Evolutionary conservation across 2,797 vertebrate genomes (phyloP).

Genomic region (Sternarchorhynchus goeldii): DNA sequence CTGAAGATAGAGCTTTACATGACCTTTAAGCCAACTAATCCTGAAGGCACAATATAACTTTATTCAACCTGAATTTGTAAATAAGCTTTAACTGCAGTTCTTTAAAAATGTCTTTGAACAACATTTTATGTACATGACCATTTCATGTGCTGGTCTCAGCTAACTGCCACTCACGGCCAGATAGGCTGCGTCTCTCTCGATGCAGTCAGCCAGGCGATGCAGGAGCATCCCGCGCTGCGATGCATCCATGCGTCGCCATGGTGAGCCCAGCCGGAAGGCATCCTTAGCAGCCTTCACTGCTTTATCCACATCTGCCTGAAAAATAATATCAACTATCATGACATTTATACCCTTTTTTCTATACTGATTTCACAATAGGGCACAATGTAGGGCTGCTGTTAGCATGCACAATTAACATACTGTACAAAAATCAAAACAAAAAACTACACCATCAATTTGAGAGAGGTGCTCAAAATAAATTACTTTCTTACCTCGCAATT

Average conservation of each 20-base stretch:
- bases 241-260: conserved; percentile 92
- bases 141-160: background rate
- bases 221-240: conserved; percentile 88
- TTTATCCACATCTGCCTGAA: conserved; percentile 88
- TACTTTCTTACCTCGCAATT: background rate
- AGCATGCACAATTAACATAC: too few relatives aligned
- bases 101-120: too few relatives aligned
- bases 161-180: conserved; percentile 81
- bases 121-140: background rate
- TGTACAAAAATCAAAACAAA: too few relatives aligned
- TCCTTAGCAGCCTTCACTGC: conserved; percentile 86
- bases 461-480: too few relatives aligned
- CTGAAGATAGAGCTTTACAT: too few relatives aligned
- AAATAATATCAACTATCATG: conserved; percentile 5
- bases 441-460: too few relatives aligned
- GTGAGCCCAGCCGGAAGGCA: conserved; percentile 89
- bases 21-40: background rate
- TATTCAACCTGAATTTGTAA: background rate
- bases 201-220: conserved; percentile 83
- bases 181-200: conserved; percentile 89
- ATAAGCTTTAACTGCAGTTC: too few relatives aligned
- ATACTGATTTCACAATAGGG: too few relatives aligned
- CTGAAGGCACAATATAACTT: background rate
- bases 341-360: conserved; percentile 5
- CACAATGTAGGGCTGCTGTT: too few relatives aligned